Evolutionary conservation across 1,140 invertebrate species (phyloP), one percentile per base, ranked within the genome.

Genomic region (Drosophila subpulchrella): DNA sequence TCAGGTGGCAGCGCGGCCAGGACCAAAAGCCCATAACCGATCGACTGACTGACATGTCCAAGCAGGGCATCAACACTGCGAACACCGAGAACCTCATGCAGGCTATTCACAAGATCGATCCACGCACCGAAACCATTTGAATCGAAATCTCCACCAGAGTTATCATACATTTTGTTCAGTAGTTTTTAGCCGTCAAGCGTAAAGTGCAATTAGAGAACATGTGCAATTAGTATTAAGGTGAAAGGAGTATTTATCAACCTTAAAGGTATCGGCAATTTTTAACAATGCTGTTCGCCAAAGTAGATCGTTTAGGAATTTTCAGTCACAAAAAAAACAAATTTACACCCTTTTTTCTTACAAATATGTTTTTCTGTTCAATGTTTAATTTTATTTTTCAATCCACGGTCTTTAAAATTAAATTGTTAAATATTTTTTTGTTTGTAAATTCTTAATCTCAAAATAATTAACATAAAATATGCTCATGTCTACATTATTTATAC

Each of bases 21-120:
- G 94, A 96, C 78, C 95, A 94, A 76, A 93, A 93, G 48, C 92
- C 93, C 39, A 91, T 96, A 38, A 94, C 95, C 56, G 93, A 94
- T 55, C 93, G 94, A 70, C 91, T 96, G 47, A 92, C 93, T 15
- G 93, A 93, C 57, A 93, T 95, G 48, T 93, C 94, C 54, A 93
- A 92, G 77, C 93, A 94, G 80, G 95, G 95, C 24, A 94, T 95
- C 75, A 94, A 94, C 78, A 94, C 94, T 2, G 93, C 94, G 54
- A 93, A 94, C 13, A 93, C 93, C 54, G 92, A 93, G 7, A 93
- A 92, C 74, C 92, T 96, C 2, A 93, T 94, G 89, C 94, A 95
- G 47, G 94, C 94, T 30, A 93, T 95, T 11, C 93, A 94, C 61
- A 91, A 93, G 57, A 81, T 94, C 42, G 93, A 93, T 93, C 57